A percentile compares a stretch with the other conserved stretches of the same genome.
Evolutionary conservation across 2,113 vertebrate species (phyloP).

Genomic region (Dipodomys spectabilis): DNA sequence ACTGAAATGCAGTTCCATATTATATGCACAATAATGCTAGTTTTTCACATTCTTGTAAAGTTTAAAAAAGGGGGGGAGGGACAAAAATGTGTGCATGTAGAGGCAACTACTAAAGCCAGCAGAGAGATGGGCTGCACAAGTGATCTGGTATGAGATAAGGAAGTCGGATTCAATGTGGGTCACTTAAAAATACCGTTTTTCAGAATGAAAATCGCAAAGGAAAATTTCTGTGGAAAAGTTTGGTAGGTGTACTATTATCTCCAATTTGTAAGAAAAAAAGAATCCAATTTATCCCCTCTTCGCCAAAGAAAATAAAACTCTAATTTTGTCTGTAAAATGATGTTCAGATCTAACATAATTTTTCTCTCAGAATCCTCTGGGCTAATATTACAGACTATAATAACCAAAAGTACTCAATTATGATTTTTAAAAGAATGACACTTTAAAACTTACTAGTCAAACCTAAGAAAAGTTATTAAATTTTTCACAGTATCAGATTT

Average conservation of each 20-base stretch:
- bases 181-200: constrained; percentile 48
- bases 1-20: constrained; percentile 49
- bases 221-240: constrained; percentile 68
- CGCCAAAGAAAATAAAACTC: constrained; percentile 70
- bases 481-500: constrained; percentile 85
- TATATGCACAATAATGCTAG: constrained; percentile 47
- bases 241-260: constrained; percentile 41
- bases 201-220: constrained; percentile 67
- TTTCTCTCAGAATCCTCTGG: constrained; percentile 83
- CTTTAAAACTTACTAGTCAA: constrained; percentile 80
- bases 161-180: constrained; percentile 58
- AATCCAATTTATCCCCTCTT: constrained; percentile 58
- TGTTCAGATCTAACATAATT: constrained; percentile 75
- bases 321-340: constrained; percentile 76
- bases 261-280: constrained; percentile 64
- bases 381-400: constrained; percentile 78
- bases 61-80: constrained; percentile 30
- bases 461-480: constrained; percentile 83
- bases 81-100: not conserved
- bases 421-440: constrained; percentile 76
- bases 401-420: constrained; percentile 75
- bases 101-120: constrained; percentile 44
- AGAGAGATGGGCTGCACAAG: constrained; percentile 14
- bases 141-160: constrained; percentile 52
- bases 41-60: constrained; percentile 65